phyloP scores from a whole-genome alignment of 2,888 invertebrate genomes.

The Morinoia aosen region DNA sequence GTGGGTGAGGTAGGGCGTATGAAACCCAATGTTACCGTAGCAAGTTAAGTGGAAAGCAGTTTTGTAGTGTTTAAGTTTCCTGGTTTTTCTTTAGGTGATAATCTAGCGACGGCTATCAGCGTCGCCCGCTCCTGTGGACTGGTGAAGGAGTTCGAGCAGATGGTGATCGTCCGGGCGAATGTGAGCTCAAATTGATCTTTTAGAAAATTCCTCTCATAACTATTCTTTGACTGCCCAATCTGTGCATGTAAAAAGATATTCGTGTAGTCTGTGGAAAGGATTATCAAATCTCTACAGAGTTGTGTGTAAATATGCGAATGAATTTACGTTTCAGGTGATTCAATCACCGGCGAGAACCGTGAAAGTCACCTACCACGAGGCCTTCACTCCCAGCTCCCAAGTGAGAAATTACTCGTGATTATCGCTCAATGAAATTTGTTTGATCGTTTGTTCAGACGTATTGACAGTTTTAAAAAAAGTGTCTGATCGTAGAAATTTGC shows the following conservation, averaged over 20 bases:
- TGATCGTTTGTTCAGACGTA: background rate
- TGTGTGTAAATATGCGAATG: too few species aligned
- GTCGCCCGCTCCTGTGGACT: constrained; percentile 88
- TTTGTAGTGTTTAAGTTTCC: too few species aligned
- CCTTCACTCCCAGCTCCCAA: background rate
- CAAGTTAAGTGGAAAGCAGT: too few species aligned
- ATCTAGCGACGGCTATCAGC: constrained; percentile 91
- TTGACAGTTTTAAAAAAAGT: background rate
- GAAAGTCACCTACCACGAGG: constrained; percentile 52
- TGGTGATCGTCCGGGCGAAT: constrained; percentile 68
- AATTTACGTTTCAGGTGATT: background rate
- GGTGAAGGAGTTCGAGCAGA: constrained; percentile 70
- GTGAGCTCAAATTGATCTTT: constrained; percentile 39
- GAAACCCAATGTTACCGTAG: too few species aligned
- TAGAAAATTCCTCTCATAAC: background rate
- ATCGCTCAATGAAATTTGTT: too few species aligned
- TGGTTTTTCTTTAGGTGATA: constrained; percentile 79
- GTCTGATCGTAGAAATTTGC: background rate
- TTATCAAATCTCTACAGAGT: too few species aligned
- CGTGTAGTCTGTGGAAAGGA: too few species aligned
- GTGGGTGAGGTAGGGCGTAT: too few species aligned
- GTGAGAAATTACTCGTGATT: background rate
- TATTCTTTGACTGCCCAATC: background rate
- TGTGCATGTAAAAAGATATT: too few species aligned
- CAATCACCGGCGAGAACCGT: background rate